A percentile compares a stretch with the other conserved stretches of the same genome.
phyloP scores from a whole-genome alignment of 2,113 vertebrate species.

The Rhinolophus sinicus region DNA sequence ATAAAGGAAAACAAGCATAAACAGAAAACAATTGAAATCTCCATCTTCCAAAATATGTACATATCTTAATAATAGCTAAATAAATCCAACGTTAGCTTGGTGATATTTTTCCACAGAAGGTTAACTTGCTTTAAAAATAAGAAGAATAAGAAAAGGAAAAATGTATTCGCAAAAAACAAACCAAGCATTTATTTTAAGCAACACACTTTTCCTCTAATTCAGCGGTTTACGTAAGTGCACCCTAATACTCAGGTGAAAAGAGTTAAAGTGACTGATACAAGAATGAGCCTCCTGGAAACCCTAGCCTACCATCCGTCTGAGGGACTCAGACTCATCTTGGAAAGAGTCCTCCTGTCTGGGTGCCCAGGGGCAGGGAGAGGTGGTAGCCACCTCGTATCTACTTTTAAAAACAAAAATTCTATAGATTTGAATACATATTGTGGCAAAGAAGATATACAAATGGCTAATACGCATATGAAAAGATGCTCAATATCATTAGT shows the following conservation, averaged over 20 bases:
- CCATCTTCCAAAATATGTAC: conserved; percentile 46
- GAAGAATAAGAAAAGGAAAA: neutral
- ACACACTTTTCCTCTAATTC: neutral
- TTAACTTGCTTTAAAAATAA: neutral
- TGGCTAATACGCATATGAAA: conserved; percentile 1
- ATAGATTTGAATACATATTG: neutral
- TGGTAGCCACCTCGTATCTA: neutral
- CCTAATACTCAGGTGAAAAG: conserved; percentile 20
- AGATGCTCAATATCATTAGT: neutral
- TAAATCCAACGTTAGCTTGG: conserved; percentile 52
- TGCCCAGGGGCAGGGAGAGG: neutral
- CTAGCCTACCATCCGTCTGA: neutral
- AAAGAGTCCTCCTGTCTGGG: neutral
- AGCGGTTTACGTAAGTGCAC: neutral
- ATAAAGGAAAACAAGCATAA: conserved; percentile 69
- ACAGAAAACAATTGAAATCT: conserved; percentile 31
- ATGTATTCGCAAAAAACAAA: conserved; percentile 36
- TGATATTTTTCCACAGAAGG: neutral
- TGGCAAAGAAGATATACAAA: neutral
- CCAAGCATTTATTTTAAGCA: conserved; percentile 11
- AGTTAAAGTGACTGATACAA: conserved; percentile 40
- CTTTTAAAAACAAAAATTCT: neutral
- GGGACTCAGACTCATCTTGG: neutral
- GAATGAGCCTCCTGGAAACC: neutral
- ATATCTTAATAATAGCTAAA: conserved; percentile 64